Evolutionary conservation across 2,797 vertebrate genomes (phyloP), one percentile per base, ranked within the genome.

Genomic region (Coreius guichenoti): DNA sequence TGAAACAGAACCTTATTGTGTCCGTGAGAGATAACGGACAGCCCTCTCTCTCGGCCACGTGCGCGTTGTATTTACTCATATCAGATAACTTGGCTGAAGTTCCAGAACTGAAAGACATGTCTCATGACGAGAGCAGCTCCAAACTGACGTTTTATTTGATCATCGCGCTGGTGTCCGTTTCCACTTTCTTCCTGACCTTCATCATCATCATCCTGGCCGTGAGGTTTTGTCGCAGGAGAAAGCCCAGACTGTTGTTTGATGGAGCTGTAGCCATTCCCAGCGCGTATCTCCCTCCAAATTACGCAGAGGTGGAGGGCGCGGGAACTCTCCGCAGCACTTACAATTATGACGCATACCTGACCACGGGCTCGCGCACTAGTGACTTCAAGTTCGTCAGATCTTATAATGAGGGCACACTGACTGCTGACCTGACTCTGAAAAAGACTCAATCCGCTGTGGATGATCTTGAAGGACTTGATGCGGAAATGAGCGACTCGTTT

Each of bases 1-100:
- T 92, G 1, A 94, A 93, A 80, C 96, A 97, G 58, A 96, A 90
- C 0, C 89, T 97, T 31, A 70, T 92, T 76, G 88, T 93, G 63
- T 19, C 90, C 5, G 84, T 85, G 84, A 82, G 14, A 54, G 83
- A 94, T 84, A 89, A 87, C 43, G 88, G 88, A 69, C 85, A 86
- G 31, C 85, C 85, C 8, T 75, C 82, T 51, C 81, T 84, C 47
- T 90, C 90, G 73, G 84, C 86, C 69, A 90, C 89, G 54, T 90
- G 89, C 56, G 33, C 85, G 36, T 83, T 90, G 68, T 88, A 86
- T 89, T 82, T 90, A 68, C 69, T 90, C 0, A 87, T 91, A 56
- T 90, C 88, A 43, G 89, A 91, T 54, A 90, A 91, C 80, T 84
- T 92, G 75, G 87, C 88, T 74, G 70, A 74, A 74, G 70, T 74